These are phyloP conservation scores for Eriocheir sinensis DNA, from an alignment of 1,140 invertebrate genomes.

Conservation along the genomic window DNA sequence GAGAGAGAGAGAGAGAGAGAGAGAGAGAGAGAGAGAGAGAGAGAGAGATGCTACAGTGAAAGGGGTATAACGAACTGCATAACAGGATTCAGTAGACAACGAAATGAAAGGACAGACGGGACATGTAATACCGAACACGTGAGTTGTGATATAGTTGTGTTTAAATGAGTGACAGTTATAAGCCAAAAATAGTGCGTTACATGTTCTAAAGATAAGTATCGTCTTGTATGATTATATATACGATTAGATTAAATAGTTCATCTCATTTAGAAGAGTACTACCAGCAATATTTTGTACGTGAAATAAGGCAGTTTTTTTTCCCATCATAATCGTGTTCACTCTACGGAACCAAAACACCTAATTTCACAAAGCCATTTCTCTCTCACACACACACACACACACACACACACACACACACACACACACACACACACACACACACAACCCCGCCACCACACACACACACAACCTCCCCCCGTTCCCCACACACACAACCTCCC, in stretches of 20 bases:
- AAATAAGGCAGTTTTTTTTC: not conserved
- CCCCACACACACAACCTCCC: not conserved
- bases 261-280: not conserved
- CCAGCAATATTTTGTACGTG: not conserved
- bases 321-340: not conserved
- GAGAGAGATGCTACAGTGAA: not conserved
- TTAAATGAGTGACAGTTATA: not conserved
- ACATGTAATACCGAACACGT: no score
- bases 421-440: conserved; percentile 31
- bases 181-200: not conserved
- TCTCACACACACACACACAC: not conserved
- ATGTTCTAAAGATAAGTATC: not conserved
- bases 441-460: not conserved
- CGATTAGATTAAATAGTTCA: not conserved
- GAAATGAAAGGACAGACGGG: not conserved
- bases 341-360: not conserved
- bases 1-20: conserved; percentile 41
- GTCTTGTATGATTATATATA: no score
- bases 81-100: not conserved
- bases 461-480: not conserved
- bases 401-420: conserved; percentile 31
- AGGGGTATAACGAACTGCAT: not conserved
- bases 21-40: conserved; percentile 48
- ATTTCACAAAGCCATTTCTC: not conserved
- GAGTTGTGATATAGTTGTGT: conserved; percentile 27